Conservation (phyloP, 2,888 invertebrate species). For the Drosophila diplacantha region DNA sequence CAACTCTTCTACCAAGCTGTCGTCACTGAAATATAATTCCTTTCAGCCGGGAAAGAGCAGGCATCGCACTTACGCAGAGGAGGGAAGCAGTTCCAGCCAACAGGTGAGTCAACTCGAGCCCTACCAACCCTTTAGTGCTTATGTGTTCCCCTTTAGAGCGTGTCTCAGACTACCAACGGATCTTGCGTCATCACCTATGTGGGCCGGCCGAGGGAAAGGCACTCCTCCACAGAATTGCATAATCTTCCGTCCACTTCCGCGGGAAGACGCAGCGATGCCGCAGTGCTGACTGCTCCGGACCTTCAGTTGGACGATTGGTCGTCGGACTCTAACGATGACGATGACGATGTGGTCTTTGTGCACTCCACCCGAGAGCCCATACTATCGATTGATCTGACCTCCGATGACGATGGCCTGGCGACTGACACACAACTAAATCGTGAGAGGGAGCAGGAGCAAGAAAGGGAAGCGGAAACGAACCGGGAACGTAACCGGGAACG, state of each 20-base stretch:
- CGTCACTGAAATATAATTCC: constrained; percentile 57
- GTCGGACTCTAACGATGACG: constrained; percentile 81
- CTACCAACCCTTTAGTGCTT: fast-evolving
- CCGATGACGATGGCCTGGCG: constrained; percentile 79
- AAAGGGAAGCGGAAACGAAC: background rate
- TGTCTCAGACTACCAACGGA: constrained; percentile 29
- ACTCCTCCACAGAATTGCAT: constrained; percentile 30
- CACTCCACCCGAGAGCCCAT: constrained; percentile 79
- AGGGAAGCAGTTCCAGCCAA: constrained; percentile 10
- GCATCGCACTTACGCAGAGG: constrained; percentile 59
- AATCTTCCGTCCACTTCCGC: constrained; percentile 50
- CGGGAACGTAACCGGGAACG: constrained; percentile 1
- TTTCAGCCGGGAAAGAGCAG: constrained; percentile 58
- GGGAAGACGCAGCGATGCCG: constrained; percentile 53
- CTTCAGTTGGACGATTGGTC: constrained; percentile 86
- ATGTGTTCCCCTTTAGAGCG: background rate
- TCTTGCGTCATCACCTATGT: constrained; percentile 64
- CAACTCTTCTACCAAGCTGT: constrained; percentile 31
- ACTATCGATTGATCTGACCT: constrained; percentile 80
- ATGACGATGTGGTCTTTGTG: constrained; percentile 81
- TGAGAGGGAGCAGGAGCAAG: constrained; percentile 9
- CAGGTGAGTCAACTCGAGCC: constrained; percentile 37
- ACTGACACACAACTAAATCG: constrained; percentile 16
- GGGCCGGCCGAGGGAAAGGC: constrained; percentile 50
- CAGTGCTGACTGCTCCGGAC: constrained; percentile 80